Evolutionary conservation across 2,888 invertebrate genomes (phyloP).

Genomic region (Hypomecis punctinalis): DNA sequence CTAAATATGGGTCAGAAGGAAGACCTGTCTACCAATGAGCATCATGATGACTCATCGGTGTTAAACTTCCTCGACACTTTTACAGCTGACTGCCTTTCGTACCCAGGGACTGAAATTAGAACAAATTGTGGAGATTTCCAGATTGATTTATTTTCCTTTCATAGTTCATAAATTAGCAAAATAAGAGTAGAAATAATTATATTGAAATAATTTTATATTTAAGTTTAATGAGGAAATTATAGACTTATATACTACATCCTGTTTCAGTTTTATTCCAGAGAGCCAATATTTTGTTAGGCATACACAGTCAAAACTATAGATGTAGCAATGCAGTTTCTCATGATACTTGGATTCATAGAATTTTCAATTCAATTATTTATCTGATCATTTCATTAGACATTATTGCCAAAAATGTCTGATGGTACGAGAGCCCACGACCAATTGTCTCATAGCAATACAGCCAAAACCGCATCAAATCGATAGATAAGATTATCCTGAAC

Average conservation of each 20-base stretch:
- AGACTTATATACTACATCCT: constrained; percentile 43
- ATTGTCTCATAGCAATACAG: too few species aligned
- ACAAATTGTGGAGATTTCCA: constrained; percentile 75
- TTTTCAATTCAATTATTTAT: too few species aligned
- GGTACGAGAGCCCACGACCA: too few species aligned
- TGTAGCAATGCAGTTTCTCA: too few species aligned
- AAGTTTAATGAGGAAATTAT: constrained; percentile 50
- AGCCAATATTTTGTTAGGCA: constrained; percentile 6
- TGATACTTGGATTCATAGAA: too few species aligned
- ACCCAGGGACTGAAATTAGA: constrained; percentile 75
- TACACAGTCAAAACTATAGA: background rate
- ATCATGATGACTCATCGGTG: constrained; percentile 68
- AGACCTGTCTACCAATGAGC: constrained; percentile 39
- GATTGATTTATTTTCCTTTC: constrained; percentile 76
- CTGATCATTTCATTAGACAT: too few species aligned
- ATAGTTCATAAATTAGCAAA: constrained; percentile 58
- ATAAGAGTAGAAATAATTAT: constrained; percentile 43
- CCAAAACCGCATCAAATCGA: too few species aligned
- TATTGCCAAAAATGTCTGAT: too few species aligned
- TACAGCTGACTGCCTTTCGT: constrained; percentile 69
- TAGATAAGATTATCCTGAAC: too few species aligned
- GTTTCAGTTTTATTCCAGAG: constrained; percentile 29
- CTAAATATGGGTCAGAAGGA: constrained; percentile 42
- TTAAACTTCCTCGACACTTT: constrained; percentile 76
- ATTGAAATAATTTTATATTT: constrained; percentile 29